Percentiles rank a stretch among this genome's conserved stretches.
Conservation (phyloP, 1,140 invertebrate genomes). For the Glossosoma conforme region DNA sequence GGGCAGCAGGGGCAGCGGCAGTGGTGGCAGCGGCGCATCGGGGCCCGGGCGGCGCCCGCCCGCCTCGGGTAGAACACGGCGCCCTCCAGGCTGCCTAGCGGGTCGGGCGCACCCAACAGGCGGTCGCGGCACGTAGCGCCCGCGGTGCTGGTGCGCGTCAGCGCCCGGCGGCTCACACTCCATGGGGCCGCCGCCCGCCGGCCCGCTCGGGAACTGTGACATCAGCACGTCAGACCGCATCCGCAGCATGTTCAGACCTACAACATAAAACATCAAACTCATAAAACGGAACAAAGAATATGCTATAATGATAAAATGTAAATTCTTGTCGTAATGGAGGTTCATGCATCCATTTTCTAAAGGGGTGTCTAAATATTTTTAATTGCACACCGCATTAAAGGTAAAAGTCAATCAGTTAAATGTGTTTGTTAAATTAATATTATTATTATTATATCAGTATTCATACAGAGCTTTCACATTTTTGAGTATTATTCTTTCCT, state of each 20-base stretch:
- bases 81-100: conserved; percentile 17
- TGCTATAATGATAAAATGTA: too few relatives aligned
- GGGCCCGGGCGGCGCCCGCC: conserved; percentile 4
- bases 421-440: too few relatives aligned
- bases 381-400: too few relatives aligned
- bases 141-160: conserved; percentile 20
- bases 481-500: too few relatives aligned
- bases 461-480: too few relatives aligned
- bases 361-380: too few relatives aligned
- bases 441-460: too few relatives aligned
- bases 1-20: conserved; percentile 13
- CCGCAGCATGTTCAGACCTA: conserved; percentile 22
- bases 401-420: too few relatives aligned
- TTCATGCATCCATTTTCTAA: too few relatives aligned
- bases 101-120: conserved; percentile 4
- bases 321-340: too few relatives aligned
- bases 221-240: conserved; percentile 28
- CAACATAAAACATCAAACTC: too few relatives aligned
- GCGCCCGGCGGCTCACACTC: conserved; percentile 25
- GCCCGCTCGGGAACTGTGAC: conserved; percentile 17
- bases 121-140: conserved; percentile 23
- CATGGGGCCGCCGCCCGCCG: conserved; percentile 18
- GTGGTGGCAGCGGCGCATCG: conserved; percentile 4
- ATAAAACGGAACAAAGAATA: too few relatives aligned
- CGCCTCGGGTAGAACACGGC: conserved; percentile 6